phyloP scores from a whole-genome alignment of 1,140 invertebrate genomes.

The Procambarus virginalis region DNA sequence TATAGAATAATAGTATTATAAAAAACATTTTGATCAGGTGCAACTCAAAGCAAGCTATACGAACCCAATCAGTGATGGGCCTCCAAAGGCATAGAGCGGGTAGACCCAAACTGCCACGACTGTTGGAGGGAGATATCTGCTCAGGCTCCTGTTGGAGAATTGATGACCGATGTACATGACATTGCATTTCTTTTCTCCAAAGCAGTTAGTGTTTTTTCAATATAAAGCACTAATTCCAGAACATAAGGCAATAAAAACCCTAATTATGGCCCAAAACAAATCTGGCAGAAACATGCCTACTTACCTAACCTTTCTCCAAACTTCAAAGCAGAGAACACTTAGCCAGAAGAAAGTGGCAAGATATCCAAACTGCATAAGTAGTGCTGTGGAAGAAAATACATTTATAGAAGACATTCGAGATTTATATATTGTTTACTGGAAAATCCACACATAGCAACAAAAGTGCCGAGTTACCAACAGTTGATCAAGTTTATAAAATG shows the following conservation, averaged over 20 bases:
- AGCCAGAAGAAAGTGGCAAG: conserved; percentile 56
- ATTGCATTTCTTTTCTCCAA: background rate
- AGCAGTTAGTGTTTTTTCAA: background rate
- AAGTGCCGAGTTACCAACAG: too few relatives aligned
- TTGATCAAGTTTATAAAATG: too few relatives aligned
- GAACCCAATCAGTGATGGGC: background rate
- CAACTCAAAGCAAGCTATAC: background rate
- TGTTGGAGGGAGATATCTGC: background rate
- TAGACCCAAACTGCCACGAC: conserved; percentile 12
- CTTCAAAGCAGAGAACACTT: conserved; percentile 44
- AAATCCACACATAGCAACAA: too few relatives aligned
- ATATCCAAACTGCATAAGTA: conserved; percentile 34
- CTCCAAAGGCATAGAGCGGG: conserved; percentile 14
- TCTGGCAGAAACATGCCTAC: background rate
- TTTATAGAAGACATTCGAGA: too few relatives aligned
- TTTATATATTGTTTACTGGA: too few relatives aligned
- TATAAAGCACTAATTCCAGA: background rate
- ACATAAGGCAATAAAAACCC: background rate
- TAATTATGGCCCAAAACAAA: background rate
- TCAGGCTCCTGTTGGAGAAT: background rate
- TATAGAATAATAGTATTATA: background rate
- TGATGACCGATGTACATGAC: background rate
- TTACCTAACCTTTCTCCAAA: conserved; percentile 51
- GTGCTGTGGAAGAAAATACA: background rate
- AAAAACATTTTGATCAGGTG: background rate